Conservation (phyloP, 2,113 vertebrate genomes). For the Myocastor coypus region DNA sequence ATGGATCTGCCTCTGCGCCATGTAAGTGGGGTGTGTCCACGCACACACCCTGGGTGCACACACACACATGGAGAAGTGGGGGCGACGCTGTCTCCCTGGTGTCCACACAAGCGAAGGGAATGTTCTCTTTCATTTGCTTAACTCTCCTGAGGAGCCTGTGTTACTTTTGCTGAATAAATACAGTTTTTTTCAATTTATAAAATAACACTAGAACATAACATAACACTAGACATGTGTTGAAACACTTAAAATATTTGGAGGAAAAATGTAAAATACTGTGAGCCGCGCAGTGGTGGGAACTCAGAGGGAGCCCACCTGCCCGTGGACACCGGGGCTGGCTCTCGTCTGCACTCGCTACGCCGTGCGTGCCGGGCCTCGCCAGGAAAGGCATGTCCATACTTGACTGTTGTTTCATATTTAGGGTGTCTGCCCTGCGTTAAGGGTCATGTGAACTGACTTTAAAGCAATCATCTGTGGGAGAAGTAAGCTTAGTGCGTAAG, state of each 20-base stretch:
- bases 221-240: neutral
- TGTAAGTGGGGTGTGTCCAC: neutral
- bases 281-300: neutral
- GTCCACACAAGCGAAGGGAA: neutral
- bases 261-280: neutral
- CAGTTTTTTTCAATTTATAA: neutral
- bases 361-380: neutral
- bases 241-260: neutral
- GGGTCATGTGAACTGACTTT: constrained; percentile 62
- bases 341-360: neutral
- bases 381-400: neutral
- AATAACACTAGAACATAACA: neutral
- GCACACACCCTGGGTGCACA: neutral
- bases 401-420: constrained; percentile 4
- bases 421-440: neutral
- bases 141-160: neutral
- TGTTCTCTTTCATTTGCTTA: neutral
- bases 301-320: neutral
- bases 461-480: constrained; percentile 45
- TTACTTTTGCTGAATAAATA: neutral
- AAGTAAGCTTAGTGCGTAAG: constrained; percentile 66
- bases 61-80: neutral
- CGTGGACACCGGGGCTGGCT: neutral
- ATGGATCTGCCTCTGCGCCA: neutral
- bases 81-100: neutral